Conservation (phyloP, 2,113 vertebrate genomes). For the Plectropomus leopardus region DNA sequence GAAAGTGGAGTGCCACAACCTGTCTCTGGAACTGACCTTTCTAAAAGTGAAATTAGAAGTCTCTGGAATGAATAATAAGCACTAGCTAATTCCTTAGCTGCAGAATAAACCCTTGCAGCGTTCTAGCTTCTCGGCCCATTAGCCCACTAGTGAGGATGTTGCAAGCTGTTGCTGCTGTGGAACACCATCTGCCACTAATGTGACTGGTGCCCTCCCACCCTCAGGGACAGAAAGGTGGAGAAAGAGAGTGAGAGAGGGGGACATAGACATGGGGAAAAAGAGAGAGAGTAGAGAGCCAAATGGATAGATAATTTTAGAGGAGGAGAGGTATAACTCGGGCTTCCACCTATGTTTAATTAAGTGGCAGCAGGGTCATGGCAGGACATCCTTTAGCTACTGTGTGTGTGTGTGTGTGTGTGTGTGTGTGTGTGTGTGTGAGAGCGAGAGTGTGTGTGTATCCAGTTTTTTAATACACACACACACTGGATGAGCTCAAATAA, state of each 20-base stretch:
- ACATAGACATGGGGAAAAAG: neutral
- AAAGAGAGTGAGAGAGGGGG: neutral
- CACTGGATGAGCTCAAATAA: too few relatives aligned
- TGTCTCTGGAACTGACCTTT: slow-evolving; percentile 49
- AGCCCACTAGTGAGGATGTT: slow-evolving; percentile 59
- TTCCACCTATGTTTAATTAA: slow-evolving; percentile 70
- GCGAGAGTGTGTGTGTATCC: neutral
- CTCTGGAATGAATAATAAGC: slow-evolving; percentile 62
- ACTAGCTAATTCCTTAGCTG: slow-evolving; percentile 52
- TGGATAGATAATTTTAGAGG: slow-evolving; percentile 30
- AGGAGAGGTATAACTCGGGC: slow-evolving; percentile 30
- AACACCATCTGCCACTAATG: slow-evolving; percentile 77
- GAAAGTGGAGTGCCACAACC: slow-evolving; percentile 38
- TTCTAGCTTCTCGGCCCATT: slow-evolving; percentile 66
- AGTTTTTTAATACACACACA: slow-evolving; percentile 32
- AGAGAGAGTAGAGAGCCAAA: slow-evolving; percentile 9
- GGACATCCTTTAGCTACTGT: slow-evolving; percentile 34
- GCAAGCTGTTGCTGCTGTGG: slow-evolving; percentile 76
- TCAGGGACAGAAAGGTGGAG: slow-evolving; percentile 48
- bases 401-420: neutral
- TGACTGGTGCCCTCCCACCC: slow-evolving; percentile 61
- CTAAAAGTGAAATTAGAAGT: slow-evolving; percentile 46
- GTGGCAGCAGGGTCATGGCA: slow-evolving; percentile 45
- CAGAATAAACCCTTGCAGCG: slow-evolving; percentile 43
- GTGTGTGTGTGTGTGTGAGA: too few relatives aligned